These are phyloP conservation scores for Myotis findleyi DNA, from an alignment of 2,797 vertebrate genomes.

Conservation along the genomic window DNA sequence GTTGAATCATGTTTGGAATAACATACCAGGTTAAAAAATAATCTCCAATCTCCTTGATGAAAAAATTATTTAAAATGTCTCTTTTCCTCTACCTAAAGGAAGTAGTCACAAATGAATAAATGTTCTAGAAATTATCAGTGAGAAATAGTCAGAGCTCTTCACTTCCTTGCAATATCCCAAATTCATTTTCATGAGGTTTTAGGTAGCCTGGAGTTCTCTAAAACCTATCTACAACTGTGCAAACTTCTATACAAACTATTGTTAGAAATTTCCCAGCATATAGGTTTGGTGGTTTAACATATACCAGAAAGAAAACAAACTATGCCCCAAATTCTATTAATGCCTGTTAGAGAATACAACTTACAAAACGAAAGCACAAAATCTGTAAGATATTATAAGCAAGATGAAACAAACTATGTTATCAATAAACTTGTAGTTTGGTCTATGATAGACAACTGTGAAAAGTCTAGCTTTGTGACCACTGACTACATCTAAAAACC, in stretches of 20 bases:
- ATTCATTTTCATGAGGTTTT: slow-evolving; percentile 42
- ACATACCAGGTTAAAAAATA: slow-evolving; percentile 28
- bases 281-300: slow-evolving; percentile 40
- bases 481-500: slow-evolving; percentile 12
- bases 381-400: slow-evolving; percentile 27
- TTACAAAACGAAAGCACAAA: slow-evolving; percentile 45
- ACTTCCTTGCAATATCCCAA: slow-evolving; percentile 51
- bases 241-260: neutral
- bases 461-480: slow-evolving; percentile 51
- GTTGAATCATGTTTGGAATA: slow-evolving; percentile 16
- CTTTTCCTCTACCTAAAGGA: slow-evolving; percentile 32
- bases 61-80: slow-evolving; percentile 36
- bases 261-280: slow-evolving; percentile 44
- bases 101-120: slow-evolving; percentile 46
- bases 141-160: slow-evolving; percentile 34
- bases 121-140: slow-evolving; percentile 32
- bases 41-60: slow-evolving; percentile 14
- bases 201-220: slow-evolving; percentile 42
- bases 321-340: neutral
- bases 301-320: neutral
- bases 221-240: neutral
- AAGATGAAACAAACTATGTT: slow-evolving; percentile 47
- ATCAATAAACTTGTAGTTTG: slow-evolving; percentile 8
- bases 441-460: neutral
- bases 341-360: slow-evolving; percentile 30